Percentiles rank a stretch among this genome's conserved stretches.
phyloP scores from a whole-genome alignment of 1,140 invertebrate genomes.

The Lordiphosa stackelbergi region DNA sequence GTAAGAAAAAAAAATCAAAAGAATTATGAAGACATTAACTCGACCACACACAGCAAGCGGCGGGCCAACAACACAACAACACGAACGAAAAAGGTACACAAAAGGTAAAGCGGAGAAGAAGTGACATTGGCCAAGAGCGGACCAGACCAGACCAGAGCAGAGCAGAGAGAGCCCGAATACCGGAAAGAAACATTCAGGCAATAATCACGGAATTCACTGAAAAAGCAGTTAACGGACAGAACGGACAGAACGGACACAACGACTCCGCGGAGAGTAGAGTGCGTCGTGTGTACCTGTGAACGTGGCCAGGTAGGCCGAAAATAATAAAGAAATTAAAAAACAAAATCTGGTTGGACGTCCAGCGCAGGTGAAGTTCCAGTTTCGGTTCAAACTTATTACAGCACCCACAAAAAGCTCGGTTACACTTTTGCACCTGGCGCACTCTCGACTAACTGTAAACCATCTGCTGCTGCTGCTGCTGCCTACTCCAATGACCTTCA shows the following conservation, averaged over 20 bases:
- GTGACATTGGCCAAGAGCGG: slow-evolving; percentile 45
- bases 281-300: slow-evolving; percentile 24
- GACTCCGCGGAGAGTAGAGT: not conserved
- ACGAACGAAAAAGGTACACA: slow-evolving; percentile 31
- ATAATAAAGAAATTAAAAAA: slow-evolving; percentile 69
- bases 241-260: slow-evolving; percentile 3
- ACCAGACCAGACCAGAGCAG: slow-evolving; percentile 12
- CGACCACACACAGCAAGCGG: slow-evolving; percentile 66
- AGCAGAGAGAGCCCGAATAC: slow-evolving; percentile 33
- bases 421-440: slow-evolving; percentile 36
- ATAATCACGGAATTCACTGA: slow-evolving; percentile 75
- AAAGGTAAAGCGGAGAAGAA: slow-evolving; percentile 19
- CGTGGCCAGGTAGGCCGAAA: slow-evolving; percentile 47
- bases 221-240: slow-evolving; percentile 72
- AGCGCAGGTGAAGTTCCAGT: slow-evolving; percentile 43
- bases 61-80: slow-evolving; percentile 13
- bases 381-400: slow-evolving; percentile 42
- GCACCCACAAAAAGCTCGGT: slow-evolving; percentile 20
- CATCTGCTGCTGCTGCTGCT: slow-evolving; percentile 16
- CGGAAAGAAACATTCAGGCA: slow-evolving; percentile 75
- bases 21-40: slow-evolving; percentile 75
- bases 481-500: slow-evolving; percentile 62
- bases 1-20: slow-evolving; percentile 63
- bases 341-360: slow-evolving; percentile 1
- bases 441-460: slow-evolving; percentile 35